Evolutionary conservation across 2,113 vertebrate genomes (phyloP), one percentile per base, ranked within the genome.

Genomic region (Nesospiza acunhae): DNA sequence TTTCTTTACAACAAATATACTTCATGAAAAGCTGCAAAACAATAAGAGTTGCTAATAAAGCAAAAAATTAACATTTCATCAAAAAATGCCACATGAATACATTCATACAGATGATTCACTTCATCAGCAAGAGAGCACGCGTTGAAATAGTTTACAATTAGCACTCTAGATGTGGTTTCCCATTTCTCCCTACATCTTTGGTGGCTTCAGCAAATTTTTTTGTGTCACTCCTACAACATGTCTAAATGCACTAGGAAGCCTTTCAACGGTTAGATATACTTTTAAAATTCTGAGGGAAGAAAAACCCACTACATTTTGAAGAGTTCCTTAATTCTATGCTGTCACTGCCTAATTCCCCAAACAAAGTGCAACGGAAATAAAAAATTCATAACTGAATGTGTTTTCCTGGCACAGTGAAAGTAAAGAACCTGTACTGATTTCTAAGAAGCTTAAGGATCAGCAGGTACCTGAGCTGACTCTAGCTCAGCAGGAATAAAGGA

Each of bases 81-180:
- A 97, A 96, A 97, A 97, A 96, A 80, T 23, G 90, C 93, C 96
- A 96, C 93, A 97, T 92, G 88, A 95, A 95, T 90, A 81, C 84
- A 86, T 88, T 86, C 68, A 55, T 60, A 79, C 93, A 95, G 90
- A 96, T 86, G 93, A 96, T 86, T 96, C 93, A 92, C 89, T 93
- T 95, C 92, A 96, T 94, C 95, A 96, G 90, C 92, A 95, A 90
- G 82, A 62, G 50, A 88, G 95, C 92, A 88, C 46, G 91, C 90
- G 7, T 47, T 96, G 94, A 76, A 97, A 93, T 94, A 86, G 49
- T 83, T 96, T 39, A 90, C 93, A 96, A 95, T 95, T 96, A 96
- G 35, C 78, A 42, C 93, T 69, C 87, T 73, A 93, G 84, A 95
- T 96, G 95, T 80, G 94, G 96, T 96, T 96, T 94, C 82, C 78